Base-by-base conservation (phyloP, 1,140 invertebrate species). In the Trichomalopsis sarcophagae region DNA sequence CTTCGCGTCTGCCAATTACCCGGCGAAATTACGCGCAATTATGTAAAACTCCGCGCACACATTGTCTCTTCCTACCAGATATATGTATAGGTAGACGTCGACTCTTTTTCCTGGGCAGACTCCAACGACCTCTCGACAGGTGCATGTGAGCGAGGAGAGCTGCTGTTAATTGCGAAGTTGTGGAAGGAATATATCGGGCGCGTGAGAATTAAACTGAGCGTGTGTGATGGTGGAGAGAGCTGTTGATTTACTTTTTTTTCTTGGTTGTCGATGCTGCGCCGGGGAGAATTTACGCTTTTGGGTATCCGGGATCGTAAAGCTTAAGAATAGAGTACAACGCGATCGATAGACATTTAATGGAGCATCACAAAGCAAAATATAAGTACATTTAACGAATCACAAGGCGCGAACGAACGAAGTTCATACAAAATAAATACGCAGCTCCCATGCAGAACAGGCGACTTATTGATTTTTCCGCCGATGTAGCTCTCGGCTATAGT, bases 1-100 rank as follows among this genome's bases (percentile, higher is more conserved):
- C 27, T 27, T 1, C 27, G 0, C 50, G 21, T 80, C n/a, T 17
- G 36, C 36, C 14, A 80, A 80, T 80, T 69, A 69, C 23, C 36
- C 2, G 21, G 76, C 13, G n/a, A 80, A 80, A 80, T 80, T 80
- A 80, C 30, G 21, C 40, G 10, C 66, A 80, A 79, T 79, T 79
- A 68, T 79, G 62, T 68, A 68, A 78, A 71, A 71, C 5, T 62
- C 68, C 68, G n/a, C 62, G 23, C 10, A 27, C 7, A 14, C 68
- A 71, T 71, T 71, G 68, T 71, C 68, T 71, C 30, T n/a, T 55
- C 17, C 17, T 36, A 36, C 27, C 27, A 27, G 27, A 27, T 36
- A 36, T 36, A 36, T 5, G 5, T 36, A 5, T 36, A 36, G n/a
- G n/a, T 36, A 36, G 33, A 36, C 33, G 33, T 36, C 33, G 33